Percentiles rank a stretch among this genome's conserved stretches.
These are phyloP conservation scores for Alviniconcha strummeri DNA, from an alignment of 2,888 invertebrate genomes.

Conservation along the genomic window DNA sequence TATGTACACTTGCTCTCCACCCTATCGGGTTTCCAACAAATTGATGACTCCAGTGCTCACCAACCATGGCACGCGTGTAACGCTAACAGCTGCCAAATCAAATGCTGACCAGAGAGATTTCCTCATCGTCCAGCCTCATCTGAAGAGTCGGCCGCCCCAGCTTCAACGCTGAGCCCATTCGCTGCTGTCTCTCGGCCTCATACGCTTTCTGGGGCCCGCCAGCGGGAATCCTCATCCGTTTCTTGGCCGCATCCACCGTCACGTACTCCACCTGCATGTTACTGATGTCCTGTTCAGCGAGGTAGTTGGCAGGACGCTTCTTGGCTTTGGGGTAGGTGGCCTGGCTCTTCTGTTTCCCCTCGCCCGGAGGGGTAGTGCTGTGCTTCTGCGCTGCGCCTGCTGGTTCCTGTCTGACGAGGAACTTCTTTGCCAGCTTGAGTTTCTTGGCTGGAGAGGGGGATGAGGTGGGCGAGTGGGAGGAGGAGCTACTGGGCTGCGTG, in stretches of 20 bases:
- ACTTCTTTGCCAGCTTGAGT: not conserved
- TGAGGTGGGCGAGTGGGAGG: not conserved
- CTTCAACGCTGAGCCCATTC: not conserved
- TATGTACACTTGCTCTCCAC: too few species aligned
- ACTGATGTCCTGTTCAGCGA: not conserved
- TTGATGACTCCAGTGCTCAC: too few species aligned
- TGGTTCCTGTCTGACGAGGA: not conserved
- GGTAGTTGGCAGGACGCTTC: not conserved
- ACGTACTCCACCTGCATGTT: not conserved
- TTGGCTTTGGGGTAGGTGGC: not conserved
- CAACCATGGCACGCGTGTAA: too few species aligned
- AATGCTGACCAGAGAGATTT: slow-evolving; percentile 17
- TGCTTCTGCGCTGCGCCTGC: too few species aligned
- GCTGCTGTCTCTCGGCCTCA: not conserved
- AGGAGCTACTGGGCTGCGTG: not conserved
- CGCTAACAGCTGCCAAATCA: not conserved
- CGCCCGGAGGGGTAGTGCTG: too few species aligned
- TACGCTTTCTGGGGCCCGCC: too few species aligned
- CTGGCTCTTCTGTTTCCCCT: not conserved
- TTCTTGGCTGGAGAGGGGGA: not conserved
- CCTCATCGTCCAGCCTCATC: slow-evolving; percentile 5
- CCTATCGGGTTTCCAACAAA: too few species aligned
- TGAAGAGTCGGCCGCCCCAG: not conserved
- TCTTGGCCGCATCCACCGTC: not conserved
- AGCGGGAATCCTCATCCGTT: not conserved